phyloP scores from a whole-genome alignment of 2,113 vertebrate genomes.

The Tor tambroides region DNA sequence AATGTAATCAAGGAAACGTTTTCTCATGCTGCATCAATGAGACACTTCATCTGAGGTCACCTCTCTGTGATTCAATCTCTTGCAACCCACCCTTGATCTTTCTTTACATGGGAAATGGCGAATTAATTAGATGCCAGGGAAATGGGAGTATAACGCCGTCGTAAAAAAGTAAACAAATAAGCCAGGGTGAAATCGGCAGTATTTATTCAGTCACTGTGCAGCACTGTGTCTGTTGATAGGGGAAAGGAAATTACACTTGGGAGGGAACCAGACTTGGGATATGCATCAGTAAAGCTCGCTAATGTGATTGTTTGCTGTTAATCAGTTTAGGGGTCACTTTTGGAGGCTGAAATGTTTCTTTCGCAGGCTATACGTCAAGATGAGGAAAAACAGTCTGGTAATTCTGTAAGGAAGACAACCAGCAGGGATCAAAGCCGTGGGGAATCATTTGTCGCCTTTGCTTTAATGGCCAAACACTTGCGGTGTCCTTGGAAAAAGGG shows the following conservation, averaged over 20 bases:
- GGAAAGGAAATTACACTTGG: conserved; percentile 61
- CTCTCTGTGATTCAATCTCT: conserved; percentile 28
- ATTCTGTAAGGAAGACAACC: background rate
- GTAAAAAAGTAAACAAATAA: conserved; percentile 59
- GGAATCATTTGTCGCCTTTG: conserved; percentile 38
- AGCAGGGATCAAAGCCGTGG: background rate
- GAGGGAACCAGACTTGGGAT: conserved; percentile 61
- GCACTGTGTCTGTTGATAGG: conserved; percentile 50
- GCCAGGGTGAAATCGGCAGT: conserved; percentile 44
- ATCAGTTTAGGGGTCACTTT: conserved; percentile 71
- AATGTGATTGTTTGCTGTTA: conserved; percentile 70
- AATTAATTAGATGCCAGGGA: conserved; percentile 51
- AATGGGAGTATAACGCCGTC: conserved; percentile 54
- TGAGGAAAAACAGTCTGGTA: conserved; percentile 6
- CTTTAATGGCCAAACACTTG: conserved; percentile 18
- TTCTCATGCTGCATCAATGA: background rate
- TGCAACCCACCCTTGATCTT: conserved; percentile 39
- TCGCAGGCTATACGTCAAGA: conserved; percentile 28
- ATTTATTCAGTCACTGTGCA: conserved; percentile 49
- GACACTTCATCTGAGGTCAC: conserved; percentile 33
- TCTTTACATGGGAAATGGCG: conserved; percentile 44
- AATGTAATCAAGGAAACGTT: conserved; percentile 33
- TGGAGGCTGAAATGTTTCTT: conserved; percentile 60
- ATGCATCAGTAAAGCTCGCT: conserved; percentile 61
- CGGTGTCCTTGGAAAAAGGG: conserved; percentile 39